Conservation (phyloP, 2,113 vertebrate species). For the Aleadryas rufinucha region DNA sequence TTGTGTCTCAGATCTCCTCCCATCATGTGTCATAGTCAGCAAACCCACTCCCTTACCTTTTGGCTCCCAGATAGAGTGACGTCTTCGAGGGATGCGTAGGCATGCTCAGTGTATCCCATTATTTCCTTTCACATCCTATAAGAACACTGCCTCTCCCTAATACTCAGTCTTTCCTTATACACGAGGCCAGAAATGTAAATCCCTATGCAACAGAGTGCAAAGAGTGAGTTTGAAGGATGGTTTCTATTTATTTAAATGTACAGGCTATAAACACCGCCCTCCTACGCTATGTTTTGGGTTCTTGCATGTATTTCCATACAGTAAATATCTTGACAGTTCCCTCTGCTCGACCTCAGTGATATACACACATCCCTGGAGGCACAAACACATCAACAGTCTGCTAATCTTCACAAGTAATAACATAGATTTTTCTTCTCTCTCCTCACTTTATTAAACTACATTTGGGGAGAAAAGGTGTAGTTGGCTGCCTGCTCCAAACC, state of each 20-base stretch:
- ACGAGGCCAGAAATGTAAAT: background rate
- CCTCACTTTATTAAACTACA: background rate
- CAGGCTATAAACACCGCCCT: background rate
- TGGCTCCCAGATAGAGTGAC: conserved; percentile 50
- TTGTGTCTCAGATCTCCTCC: conserved; percentile 63
- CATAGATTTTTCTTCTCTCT: background rate
- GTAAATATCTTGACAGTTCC: background rate
- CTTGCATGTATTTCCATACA: background rate
- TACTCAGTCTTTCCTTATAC: conserved; percentile 20
- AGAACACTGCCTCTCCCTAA: conserved; percentile 27
- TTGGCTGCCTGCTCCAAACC: background rate
- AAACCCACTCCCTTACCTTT: conserved; percentile 68
- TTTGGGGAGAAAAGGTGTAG: background rate
- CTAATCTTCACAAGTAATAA: background rate
- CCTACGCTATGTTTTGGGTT: background rate
- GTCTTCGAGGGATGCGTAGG: conserved; percentile 42
- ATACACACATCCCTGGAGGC: background rate
- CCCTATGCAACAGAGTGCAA: background rate
- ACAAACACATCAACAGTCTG: background rate
- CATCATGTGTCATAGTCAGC: conserved; percentile 56
- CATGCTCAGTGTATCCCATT: conserved; percentile 11
- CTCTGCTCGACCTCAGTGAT: background rate
- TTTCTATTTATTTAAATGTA: conserved; percentile 16
- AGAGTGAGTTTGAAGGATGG: background rate
- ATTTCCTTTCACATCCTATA: conserved; percentile 19